phyloP scores from a whole-genome alignment of 2,888 invertebrate genomes.

The Torymus texanus region DNA sequence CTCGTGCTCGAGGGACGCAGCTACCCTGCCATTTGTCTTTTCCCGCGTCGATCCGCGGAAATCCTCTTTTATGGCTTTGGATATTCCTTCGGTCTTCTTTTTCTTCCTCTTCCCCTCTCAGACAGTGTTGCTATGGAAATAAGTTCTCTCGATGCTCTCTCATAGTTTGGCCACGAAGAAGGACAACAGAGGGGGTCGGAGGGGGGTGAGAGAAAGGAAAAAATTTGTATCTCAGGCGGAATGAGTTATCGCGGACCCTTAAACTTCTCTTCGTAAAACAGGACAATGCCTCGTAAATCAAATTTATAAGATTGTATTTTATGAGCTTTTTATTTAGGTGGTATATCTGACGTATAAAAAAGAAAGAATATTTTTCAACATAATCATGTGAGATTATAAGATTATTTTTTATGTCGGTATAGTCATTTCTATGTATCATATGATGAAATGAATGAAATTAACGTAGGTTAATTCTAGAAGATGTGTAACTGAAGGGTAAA shows the following conservation, averaged over 20 bases:
- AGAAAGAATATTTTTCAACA: too few species aligned
- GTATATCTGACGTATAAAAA: too few species aligned
- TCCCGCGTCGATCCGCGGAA: conserved; percentile 63
- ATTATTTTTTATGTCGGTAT: too few species aligned
- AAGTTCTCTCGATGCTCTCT: conserved; percentile 38
- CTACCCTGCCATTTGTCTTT: conserved; percentile 67
- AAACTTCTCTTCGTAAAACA: conserved; percentile 15
- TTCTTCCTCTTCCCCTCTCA: conserved; percentile 9
- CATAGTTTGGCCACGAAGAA: background rate
- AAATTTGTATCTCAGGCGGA: conserved; percentile 4
- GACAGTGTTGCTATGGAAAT: conserved; percentile 51
- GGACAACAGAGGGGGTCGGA: background rate
- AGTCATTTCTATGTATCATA: too few species aligned
- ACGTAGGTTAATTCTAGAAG: too few species aligned
- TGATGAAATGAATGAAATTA: too few species aligned
- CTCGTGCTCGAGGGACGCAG: conserved; percentile 53
- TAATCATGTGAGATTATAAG: too few species aligned
- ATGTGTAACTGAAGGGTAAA: too few species aligned
- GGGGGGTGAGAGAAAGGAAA: background rate
- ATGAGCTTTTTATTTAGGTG: background rate
- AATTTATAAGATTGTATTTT: conserved; percentile 22
- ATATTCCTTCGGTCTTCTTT: conserved; percentile 2
- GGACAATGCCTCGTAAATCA: conserved; percentile 23
- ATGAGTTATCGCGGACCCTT: conserved; percentile 32
- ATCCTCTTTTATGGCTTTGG: conserved; percentile 55